Evolutionary conservation across 2,888 invertebrate genomes (phyloP).

Genomic region (Loripinus fragilis): DNA sequence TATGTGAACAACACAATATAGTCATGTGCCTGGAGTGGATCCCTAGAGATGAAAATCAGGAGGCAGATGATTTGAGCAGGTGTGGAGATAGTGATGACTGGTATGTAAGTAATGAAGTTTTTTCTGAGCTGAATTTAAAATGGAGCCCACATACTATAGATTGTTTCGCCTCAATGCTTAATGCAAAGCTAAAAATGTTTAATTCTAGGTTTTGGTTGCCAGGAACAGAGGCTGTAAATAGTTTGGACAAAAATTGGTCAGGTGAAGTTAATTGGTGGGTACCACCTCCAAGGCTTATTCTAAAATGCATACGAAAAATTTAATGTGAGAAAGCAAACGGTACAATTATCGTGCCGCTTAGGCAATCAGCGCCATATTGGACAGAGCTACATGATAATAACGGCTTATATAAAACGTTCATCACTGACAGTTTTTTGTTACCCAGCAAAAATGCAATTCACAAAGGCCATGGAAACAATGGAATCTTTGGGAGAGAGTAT

Average conservation of each 20-base stretch:
- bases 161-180: neutral
- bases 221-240: constrained; percentile 5
- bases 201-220: constrained; percentile 13
- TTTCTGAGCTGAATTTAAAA: neutral
- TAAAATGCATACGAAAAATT: neutral
- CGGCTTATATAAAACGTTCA: neutral
- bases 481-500: neutral
- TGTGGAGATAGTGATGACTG: constrained; percentile 17
- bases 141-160: constrained; percentile 10
- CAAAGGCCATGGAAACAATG: neutral
- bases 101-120: neutral
- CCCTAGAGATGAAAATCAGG: neutral
- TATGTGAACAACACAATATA: constrained; percentile 2
- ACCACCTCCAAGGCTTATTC: constrained; percentile 3
- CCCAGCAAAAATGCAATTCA: neutral
- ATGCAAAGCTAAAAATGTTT: neutral
- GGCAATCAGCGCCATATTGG: constrained; percentile 22
- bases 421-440: neutral
- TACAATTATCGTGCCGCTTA: constrained; percentile 2
- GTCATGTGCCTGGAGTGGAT: constrained; percentile 5
- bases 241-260: constrained; percentile 6
- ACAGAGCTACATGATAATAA: neutral
- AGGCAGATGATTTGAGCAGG: neutral
- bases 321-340: neutral
- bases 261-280: constrained; percentile 5